Evolutionary conservation across 2,113 vertebrate species (phyloP).

Genomic region (Ageneiosus marmoratus): DNA sequence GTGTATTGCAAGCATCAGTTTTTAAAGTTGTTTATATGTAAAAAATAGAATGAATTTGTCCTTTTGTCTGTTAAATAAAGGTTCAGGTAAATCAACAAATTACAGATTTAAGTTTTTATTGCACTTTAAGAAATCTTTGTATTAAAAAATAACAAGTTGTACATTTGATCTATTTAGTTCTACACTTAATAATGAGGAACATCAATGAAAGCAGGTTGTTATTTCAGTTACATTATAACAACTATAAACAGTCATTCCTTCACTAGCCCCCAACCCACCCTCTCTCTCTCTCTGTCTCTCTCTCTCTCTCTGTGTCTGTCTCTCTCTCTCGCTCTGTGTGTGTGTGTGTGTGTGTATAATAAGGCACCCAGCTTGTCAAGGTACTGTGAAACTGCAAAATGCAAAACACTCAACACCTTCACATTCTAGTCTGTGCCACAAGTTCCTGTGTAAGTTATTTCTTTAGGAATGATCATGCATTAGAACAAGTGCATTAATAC

Average conservation of each 20-base stretch:
- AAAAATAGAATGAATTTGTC: too few species aligned
- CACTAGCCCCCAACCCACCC: neutral
- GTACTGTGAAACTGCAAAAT: neutral
- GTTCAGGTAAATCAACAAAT: too few species aligned
- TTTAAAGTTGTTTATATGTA: too few species aligned
- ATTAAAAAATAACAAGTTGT: neutral
- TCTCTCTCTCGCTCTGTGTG: too few species aligned
- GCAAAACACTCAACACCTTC: neutral
- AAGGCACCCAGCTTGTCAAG: neutral
- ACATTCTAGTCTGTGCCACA: neutral
- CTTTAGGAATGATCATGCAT: neutral
- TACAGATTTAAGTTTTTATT: too few species aligned
- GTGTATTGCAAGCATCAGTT: too few species aligned
- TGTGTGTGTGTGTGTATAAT: too few species aligned
- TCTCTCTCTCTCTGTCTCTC: neutral
- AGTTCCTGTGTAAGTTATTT: neutral
- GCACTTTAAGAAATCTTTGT: neutral
- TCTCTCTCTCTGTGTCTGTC: neutral
- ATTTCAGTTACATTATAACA: neutral
- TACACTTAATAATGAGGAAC: neutral
- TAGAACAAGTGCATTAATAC: neutral
- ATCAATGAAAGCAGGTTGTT: neutral
- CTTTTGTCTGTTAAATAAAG: too few species aligned
- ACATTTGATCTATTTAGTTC: neutral
- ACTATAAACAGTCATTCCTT: neutral